Evolutionary conservation across 2,888 invertebrate species (phyloP).

Genomic region (Andricus curvator): DNA sequence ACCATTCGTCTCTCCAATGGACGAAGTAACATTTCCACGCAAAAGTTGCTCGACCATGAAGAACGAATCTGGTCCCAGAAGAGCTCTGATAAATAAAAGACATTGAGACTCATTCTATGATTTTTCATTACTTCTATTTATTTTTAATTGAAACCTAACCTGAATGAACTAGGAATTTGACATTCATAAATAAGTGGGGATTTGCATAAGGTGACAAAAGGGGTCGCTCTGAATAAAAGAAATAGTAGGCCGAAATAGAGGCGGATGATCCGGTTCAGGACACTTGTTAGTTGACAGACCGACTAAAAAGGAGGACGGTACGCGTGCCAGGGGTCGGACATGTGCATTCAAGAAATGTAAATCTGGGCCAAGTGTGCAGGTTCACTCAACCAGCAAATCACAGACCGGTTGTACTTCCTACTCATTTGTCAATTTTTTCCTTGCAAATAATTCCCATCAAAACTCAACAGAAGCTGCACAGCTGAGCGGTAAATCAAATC

Average conservation of each 20-base stretch:
- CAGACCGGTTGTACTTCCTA: conserved; percentile 20
- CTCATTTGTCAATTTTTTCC: conserved; percentile 18
- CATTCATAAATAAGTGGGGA: too few species aligned
- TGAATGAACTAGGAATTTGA: too few species aligned
- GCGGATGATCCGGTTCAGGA: neutral
- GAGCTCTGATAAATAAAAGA: conserved; percentile 18
- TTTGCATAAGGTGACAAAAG: too few species aligned
- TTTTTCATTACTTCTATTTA: neutral
- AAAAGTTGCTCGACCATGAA: conserved; percentile 37
- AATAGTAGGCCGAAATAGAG: neutral
- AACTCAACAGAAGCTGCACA: neutral
- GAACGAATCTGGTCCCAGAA: conserved; percentile 9
- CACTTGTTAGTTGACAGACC: neutral
- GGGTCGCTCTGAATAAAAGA: neutral
- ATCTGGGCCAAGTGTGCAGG: conserved; percentile 40
- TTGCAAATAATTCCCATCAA: neutral
- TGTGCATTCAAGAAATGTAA: conserved; percentile 33
- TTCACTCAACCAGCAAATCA: conserved; percentile 27
- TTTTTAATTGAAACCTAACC: too few species aligned
- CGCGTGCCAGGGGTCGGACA: neutral
- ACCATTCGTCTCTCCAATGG: conserved; percentile 28
- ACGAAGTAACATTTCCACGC: conserved; percentile 23
- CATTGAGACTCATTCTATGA: neutral
- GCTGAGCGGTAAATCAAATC: conserved; percentile 14
- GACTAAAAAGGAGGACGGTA: conserved; percentile 27